Percentiles rank a stretch among this genome's conserved stretches.
These are phyloP conservation scores for Cephus spinipes DNA, from an alignment of 2,888 invertebrate species.

Conservation along the genomic window DNA sequence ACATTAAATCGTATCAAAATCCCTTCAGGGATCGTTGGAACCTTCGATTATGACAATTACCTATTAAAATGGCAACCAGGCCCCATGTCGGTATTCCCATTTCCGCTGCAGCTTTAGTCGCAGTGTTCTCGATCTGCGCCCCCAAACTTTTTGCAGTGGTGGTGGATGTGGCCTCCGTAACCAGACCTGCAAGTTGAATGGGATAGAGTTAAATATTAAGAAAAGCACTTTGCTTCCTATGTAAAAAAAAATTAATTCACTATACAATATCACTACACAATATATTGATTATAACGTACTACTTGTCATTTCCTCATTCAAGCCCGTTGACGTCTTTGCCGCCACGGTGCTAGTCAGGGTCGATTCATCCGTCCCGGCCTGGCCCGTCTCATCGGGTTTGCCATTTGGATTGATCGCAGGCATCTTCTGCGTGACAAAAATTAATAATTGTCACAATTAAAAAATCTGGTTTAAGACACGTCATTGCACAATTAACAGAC, in stretches of 20 bases:
- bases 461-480: background rate
- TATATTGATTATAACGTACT: background rate
- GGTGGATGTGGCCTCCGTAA: conserved; percentile 30
- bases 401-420: conserved; percentile 47
- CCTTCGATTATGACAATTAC: conserved; percentile 65
- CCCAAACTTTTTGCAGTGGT: conserved; percentile 53
- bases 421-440: conserved; percentile 48
- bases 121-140: conserved; percentile 68
- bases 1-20: background rate
- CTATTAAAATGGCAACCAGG: conserved; percentile 85
- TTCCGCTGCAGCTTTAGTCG: conserved; percentile 75
- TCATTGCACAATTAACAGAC: background rate
- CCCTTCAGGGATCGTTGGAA: background rate
- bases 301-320: background rate
- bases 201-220: background rate
- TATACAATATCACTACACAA: background rate
- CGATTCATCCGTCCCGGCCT: background rate
- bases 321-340: background rate
- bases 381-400: conserved; percentile 17
- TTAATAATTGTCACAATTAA: background rate
- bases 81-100: conserved; percentile 88
- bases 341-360: background rate
- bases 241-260: background rate
- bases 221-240: background rate
- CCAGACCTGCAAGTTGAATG: conserved; percentile 15